A percentile compares a stretch with the other conserved stretches of the same genome.
Conservation (phyloP, 2,797 vertebrate genomes). For the Poecilia velifera region DNA sequence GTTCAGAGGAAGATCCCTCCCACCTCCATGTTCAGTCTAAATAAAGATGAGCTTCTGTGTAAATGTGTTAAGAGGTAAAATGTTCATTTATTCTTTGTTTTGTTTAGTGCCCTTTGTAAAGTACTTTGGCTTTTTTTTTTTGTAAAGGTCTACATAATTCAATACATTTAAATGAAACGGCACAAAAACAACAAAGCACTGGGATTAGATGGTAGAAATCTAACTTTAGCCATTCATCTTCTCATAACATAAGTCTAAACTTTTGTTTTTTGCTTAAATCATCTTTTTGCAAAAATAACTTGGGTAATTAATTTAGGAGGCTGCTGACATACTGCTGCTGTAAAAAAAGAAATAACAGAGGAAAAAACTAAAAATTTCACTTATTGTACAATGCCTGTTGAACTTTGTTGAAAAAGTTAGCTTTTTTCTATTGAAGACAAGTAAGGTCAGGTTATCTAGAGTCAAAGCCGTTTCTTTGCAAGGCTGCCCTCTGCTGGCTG, state of each 20-base stretch:
- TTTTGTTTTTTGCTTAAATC: neutral
- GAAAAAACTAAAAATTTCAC: neutral
- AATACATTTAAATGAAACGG: too few relatives aligned
- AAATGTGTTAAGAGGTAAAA: neutral
- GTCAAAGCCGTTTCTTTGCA: neutral
- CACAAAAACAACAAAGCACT: too few relatives aligned
- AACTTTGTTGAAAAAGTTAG: neutral
- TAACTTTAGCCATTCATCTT: neutral
- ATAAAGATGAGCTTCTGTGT: neutral
- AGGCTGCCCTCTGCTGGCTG: slow-evolving; percentile 13
- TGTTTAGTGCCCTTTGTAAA: too few relatives aligned
- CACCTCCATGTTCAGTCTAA: neutral
- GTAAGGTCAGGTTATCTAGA: neutral
- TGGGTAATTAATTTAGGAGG: too few relatives aligned
- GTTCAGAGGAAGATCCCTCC: neutral
- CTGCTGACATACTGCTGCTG: neutral
- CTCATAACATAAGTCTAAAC: neutral
- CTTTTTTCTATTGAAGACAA: neutral
- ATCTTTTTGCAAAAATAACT: too few relatives aligned
- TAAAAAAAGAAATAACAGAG: neutral
- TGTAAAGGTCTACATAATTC: too few relatives aligned
- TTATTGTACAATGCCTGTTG: neutral
- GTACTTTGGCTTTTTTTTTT: too few relatives aligned
- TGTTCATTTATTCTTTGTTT: neutral
- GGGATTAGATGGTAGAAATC: neutral